phyloP scores from a whole-genome alignment of 2,888 invertebrate genomes.

The Caradrina kadenii region DNA sequence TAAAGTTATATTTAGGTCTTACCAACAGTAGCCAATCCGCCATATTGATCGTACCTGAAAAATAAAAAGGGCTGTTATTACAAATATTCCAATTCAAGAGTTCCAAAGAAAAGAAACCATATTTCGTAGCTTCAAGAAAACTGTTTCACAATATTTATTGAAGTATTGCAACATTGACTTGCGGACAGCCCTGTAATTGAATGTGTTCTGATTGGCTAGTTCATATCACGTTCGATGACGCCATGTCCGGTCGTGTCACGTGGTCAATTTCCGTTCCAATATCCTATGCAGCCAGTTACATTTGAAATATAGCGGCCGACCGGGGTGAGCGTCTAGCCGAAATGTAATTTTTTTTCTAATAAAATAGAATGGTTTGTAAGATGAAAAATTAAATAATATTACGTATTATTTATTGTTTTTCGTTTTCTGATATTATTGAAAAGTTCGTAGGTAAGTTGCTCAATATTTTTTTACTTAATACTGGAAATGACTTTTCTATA shows the following conservation, averaged over 20 bases:
- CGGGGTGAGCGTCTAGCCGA: conserved; percentile 54
- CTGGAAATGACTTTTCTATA: no score
- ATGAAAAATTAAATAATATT: neutral
- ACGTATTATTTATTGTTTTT: neutral
- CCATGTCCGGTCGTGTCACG: conserved; percentile 83
- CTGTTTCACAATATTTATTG: neutral
- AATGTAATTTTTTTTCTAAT: conserved; percentile 46
- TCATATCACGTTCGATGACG: conserved; percentile 83
- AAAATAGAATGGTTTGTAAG: conserved; percentile 19
- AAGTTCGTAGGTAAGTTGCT: neutral
- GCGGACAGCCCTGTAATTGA: conserved; percentile 78
- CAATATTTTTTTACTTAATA: neutral
- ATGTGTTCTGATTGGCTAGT: conserved; percentile 85
- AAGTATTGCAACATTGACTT: neutral
- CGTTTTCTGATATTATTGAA: neutral
- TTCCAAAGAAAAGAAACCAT: neutral
- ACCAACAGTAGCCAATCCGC: conserved; percentile 65
- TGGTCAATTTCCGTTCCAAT: conserved; percentile 87
- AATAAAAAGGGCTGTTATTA: conserved; percentile 50
- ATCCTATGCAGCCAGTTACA: conserved; percentile 81
- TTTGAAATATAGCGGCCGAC: conserved; percentile 62
- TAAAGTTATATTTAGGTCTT: conserved; percentile 51
- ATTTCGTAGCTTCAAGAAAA: neutral
- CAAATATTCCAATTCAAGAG: neutral
- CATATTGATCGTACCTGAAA: conserved; percentile 80